Evolutionary conservation across 2,797 vertebrate species (phyloP).

Genomic region (Rhyacichthys aspro): DNA sequence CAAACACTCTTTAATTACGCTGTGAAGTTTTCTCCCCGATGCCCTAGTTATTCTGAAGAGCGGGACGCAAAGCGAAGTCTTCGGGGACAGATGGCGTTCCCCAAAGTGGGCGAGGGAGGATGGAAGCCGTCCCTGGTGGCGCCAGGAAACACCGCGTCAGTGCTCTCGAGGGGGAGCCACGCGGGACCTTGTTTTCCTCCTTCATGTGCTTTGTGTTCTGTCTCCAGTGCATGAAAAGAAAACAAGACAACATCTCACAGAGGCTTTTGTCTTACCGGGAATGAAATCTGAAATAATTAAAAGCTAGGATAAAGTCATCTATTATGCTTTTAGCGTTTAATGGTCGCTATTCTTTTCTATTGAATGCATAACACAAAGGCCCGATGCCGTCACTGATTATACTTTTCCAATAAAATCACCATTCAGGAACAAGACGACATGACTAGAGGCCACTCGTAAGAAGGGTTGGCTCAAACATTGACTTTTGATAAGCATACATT

Average conservation of each 20-base stretch:
- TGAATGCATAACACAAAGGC: constrained; percentile 18
- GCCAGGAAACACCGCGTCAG: constrained; percentile 40
- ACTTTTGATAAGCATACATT: not conserved
- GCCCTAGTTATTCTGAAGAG: constrained; percentile 71
- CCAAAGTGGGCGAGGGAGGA: constrained; percentile 66
- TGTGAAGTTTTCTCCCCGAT: constrained; percentile 73
- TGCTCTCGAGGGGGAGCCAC: constrained; percentile 50
- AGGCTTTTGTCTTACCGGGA: constrained; percentile 49
- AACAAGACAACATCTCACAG: constrained; percentile 50
- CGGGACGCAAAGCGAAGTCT: constrained; percentile 46
- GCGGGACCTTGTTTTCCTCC: constrained; percentile 51
- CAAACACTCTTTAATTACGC: constrained; percentile 71
- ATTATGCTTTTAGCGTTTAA: constrained; percentile 25
- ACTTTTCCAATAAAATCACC: constrained; percentile 12
- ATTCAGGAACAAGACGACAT: constrained; percentile 4
- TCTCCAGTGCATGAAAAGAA: constrained; percentile 42
- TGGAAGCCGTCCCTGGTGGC: constrained; percentile 64
- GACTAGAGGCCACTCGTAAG: not conserved
- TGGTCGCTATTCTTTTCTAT: not conserved
- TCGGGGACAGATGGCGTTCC: constrained; percentile 62
- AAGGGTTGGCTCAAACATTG: not conserved
- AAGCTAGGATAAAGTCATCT: constrained; percentile 37
- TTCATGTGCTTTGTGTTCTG: constrained; percentile 29
- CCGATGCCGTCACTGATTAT: constrained; percentile 1
- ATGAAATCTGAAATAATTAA: constrained; percentile 36